These are phyloP conservation scores for Stichodactyla mertensii DNA, from an alignment of 64 coral and sea anemone genomes.

Conservation along the genomic window DNA sequence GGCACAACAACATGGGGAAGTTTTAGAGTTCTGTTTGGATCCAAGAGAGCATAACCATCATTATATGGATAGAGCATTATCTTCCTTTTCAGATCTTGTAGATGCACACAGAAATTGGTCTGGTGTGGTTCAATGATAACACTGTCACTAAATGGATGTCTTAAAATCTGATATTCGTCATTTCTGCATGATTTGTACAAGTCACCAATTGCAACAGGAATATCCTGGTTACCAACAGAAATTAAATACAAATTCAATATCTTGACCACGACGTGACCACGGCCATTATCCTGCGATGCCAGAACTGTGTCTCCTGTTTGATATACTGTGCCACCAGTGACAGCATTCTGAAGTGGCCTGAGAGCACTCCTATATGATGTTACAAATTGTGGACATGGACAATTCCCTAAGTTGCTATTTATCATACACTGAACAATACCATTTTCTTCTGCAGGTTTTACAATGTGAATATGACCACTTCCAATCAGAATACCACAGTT, in stretches of 20 bases:
- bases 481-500: conserved; percentile 12
- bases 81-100: conserved; percentile 9
- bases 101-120: background rate
- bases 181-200: conserved; percentile 15
- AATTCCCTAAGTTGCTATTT: background rate
- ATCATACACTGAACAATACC: background rate
- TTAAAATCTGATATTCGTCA: background rate
- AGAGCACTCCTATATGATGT: conserved; percentile 5
- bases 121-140: background rate
- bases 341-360: background rate
- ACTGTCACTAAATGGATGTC: conserved; percentile 9
- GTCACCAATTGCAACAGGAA: conserved; percentile 6
- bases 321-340: background rate
- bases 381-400: background rate
- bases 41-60: no score
- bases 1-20: no score
- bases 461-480: background rate
- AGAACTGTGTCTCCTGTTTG: conserved; percentile 10
- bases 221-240: background rate
- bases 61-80: conserved; percentile 12
- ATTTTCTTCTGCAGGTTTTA: background rate
- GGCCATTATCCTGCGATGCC: background rate
- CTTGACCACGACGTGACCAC: background rate
- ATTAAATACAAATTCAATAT: background rate
- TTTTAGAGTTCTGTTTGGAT: no score